Percentiles rank a stretch among this genome's conserved stretches.
Conservation (phyloP, 2,113 vertebrate genomes). For the Suncus etruscus region DNA sequence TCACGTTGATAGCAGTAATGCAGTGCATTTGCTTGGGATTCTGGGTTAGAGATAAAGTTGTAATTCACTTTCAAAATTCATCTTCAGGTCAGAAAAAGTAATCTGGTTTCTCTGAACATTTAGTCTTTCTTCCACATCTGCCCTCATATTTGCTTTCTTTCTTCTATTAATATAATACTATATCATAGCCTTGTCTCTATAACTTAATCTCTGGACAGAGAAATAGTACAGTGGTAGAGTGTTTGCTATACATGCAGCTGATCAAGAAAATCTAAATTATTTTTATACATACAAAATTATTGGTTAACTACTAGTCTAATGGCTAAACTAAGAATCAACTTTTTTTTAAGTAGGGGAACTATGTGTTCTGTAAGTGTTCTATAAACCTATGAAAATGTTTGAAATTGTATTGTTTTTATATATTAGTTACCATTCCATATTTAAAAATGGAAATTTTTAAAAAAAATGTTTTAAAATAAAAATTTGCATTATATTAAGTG, state of each 20-base stretch:
- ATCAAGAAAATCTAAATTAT: not conserved
- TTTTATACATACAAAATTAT: not conserved
- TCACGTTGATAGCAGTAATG: conserved; percentile 69
- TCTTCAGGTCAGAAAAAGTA: conserved; percentile 77
- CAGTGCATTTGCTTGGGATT: conserved; percentile 60
- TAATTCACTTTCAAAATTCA: conserved; percentile 77
- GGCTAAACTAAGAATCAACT: conserved; percentile 17
- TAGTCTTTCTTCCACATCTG: conserved; percentile 70
- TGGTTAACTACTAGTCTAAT: not conserved
- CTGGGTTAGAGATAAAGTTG: conserved; percentile 69
- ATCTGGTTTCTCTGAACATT: conserved; percentile 42
- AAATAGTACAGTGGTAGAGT: too few relatives aligned
- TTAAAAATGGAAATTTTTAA: conserved; percentile 40
- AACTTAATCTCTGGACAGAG: too few relatives aligned
- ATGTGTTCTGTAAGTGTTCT: not conserved
- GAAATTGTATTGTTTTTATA: not conserved
- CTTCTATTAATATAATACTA: conserved; percentile 48
- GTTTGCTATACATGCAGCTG: not conserved
- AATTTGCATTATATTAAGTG: not conserved
- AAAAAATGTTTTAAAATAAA: conserved; percentile 56
- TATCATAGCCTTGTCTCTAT: not conserved
- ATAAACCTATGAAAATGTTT: conserved; percentile 27
- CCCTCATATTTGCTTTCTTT: conserved; percentile 58
- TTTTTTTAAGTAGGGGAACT: conserved; percentile 31
- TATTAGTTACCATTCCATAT: conserved; percentile 20